Evolutionary conservation across 2,797 vertebrate species (phyloP), one percentile per base, ranked within the genome.

Genomic region (Centropyge bicolor): DNA sequence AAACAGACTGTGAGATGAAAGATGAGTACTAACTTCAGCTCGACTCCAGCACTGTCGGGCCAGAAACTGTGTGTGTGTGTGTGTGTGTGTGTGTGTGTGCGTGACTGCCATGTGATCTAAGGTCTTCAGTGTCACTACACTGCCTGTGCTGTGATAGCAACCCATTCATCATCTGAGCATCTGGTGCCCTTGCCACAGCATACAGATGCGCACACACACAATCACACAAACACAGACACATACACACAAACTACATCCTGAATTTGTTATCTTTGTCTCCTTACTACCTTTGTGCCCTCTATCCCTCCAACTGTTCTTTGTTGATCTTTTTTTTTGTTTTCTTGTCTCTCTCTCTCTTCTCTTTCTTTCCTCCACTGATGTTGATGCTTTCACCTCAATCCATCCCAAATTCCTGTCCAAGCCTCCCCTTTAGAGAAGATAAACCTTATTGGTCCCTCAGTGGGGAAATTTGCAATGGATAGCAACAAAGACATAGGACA

Each of bases 111-210:
- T 88, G 90, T 91, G 93, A 94, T 92, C 86, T 92, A 84, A 92
- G 90, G 92, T 92, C 90, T 90, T 92, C 81, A 78, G 90, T 93
- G 91, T 93, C 93, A 92, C 86, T 88, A 85, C 81, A 69, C 88
- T 92, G 91, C 88, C 92, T 80, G 72, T 79, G 85, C 89, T 84
- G 91, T 90, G 92, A 94, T 89, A 88, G 88, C 88, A 86, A 72
- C 81, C 74, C 88, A 92, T 93, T 93, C 87, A 94, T 94, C 92
- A 93, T 86, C 66, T 35, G 54, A 90, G 84, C 91, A 93, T 92
- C 91, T 91, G 91, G 86, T 90, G 90, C 86, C 90, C 90, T 92
- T 89, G 89, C 88, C 84, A 66, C 72, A 83, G 78, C 73, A 70
- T 38, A 61, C 45, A 49, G 16, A n/a, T 17, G 31, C 11, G 48